Evolutionary conservation across 2,797 vertebrate species (phyloP), one percentile per base, ranked within the genome.

Genomic region (Balearica regulorum): DNA sequence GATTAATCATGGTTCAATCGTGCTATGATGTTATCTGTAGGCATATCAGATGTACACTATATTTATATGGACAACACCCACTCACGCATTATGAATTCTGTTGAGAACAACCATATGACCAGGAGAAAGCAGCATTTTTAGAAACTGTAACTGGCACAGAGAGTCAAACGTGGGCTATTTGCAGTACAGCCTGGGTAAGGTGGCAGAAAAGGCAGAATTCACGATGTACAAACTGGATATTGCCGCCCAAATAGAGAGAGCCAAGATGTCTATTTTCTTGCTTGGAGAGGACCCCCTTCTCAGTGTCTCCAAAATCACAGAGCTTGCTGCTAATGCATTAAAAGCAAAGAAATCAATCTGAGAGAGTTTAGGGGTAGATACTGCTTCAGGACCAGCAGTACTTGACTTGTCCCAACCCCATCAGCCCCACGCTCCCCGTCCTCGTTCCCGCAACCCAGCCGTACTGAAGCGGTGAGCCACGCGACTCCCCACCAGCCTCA

Each of bases 1-100:
- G 2, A 90, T 94, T 97, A 94, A 96, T 96, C 78, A 81, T 1
- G 2, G 41, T 85, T 94, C 95, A 95, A 46, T 93, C 2, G 1
- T 96, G 92, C 60, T 79, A 76, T 94, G 89, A 64, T 8, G 46
- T 83, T 96, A 93, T 94, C 93, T 76, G 55, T 95, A 88, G 95
- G 84, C 95, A 90, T 94, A 95, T 94, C 82, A 89, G 82, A 88
- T 87, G 29, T 60, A 75, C 96, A 78, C 86, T 77, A 11, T 87
- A 71, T 93, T 96, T 96, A 73, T 72, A 69, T 6, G 57, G 68
- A 84, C 57, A 76, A 80, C 88, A 87, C 71, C 90, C 82, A 78
- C 71, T 73, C 60, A 73, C 49, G 31, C 46, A 48, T 93, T 75
- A 83, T 53, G 54, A 94, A 69, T 93, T 81, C 87, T 79, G 39